Base-by-base conservation (phyloP, 2,797 vertebrate genomes). In the Peromyscus aztecus region DNA sequence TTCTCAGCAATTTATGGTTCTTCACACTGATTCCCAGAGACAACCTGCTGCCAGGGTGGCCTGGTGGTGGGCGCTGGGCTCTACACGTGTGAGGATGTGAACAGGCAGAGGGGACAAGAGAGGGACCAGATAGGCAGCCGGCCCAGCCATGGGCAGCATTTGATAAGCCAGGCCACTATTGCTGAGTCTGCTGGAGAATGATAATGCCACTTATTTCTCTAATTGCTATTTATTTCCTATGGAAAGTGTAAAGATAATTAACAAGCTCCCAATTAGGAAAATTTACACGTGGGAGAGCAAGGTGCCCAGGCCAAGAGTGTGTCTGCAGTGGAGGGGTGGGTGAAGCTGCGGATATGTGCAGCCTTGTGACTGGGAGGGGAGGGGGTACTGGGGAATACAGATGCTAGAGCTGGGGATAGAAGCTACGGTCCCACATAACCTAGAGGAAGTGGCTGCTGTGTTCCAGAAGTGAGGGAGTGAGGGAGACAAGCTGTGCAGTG, bases 141-240 rank as follows among this genome's bases (percentile, higher is more conserved):
- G 61, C n/a, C 83, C 40, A 84, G 84, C 90, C 40, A 0, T 1
- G 27, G 84, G 77, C 2, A 1, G 89, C 14, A 19, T 90, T 61
- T 0, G 63, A 17, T 12, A 17, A 75, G 46, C 23, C 8, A 24
- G 85, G 75, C 34, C 37, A 52, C 76, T 4, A 43, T 29, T 13
- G 75, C 63, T 29, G 1, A 94, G 84, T 83, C 78, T 97, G 97
- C 98, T 83, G 94, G 97, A 89, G 95, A 98, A 95, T 95, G 94
- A 98, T 98, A 98, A 98, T 90, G 90, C 95, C 95, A 59, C 97
- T 98, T 96, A 81, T 88, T 98, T 97, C 97, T 97, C 97, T 98
- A 97, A 98, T 98, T 98, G 98, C 97, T 98, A 97, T 98, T 98
- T 98, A 98, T 98, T 98, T 98, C 98, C 97, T 95, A 95, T 46